Conservation (phyloP, 92 coral and sea anemone genomes). For the Parazoanthus swiftii region DNA sequence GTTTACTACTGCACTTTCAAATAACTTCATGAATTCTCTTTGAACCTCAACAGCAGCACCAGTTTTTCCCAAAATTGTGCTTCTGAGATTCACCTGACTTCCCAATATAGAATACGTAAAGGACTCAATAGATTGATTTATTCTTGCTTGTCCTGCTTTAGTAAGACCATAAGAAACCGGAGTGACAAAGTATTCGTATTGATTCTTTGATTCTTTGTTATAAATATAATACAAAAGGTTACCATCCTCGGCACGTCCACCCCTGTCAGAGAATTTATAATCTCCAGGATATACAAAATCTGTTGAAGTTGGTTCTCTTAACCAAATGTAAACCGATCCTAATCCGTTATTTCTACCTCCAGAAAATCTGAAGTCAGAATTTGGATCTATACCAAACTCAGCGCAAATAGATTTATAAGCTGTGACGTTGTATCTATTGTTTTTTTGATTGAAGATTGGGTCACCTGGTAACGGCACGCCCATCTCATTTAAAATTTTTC, state of each 20-base stretch:
- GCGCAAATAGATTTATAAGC: constrained; percentile 15
- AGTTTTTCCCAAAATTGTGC: neutral
- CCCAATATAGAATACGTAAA: constrained; percentile 1
- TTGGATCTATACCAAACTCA: neutral
- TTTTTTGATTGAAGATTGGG: neutral
- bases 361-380: neutral
- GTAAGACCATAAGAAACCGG: neutral
- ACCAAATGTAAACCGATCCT: neutral
- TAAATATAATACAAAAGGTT: neutral
- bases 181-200: constrained; percentile 1
- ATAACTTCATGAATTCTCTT: neutral
- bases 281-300: constrained; percentile 5
- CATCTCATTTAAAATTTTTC: constrained; percentile 8
- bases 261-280: neutral
- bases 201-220: neutral
- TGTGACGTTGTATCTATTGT: constrained; percentile 18
- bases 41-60: constrained; percentile 14
- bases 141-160: neutral
- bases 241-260: neutral
- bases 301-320: constrained; percentile 1
- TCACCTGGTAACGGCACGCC: constrained; percentile 40
- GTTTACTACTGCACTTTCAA: neutral
- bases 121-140: constrained; percentile 9
- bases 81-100: neutral
- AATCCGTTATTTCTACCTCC: neutral